Conservation (phyloP, 1,140 invertebrate genomes). For the Papilio polytes region DNA sequence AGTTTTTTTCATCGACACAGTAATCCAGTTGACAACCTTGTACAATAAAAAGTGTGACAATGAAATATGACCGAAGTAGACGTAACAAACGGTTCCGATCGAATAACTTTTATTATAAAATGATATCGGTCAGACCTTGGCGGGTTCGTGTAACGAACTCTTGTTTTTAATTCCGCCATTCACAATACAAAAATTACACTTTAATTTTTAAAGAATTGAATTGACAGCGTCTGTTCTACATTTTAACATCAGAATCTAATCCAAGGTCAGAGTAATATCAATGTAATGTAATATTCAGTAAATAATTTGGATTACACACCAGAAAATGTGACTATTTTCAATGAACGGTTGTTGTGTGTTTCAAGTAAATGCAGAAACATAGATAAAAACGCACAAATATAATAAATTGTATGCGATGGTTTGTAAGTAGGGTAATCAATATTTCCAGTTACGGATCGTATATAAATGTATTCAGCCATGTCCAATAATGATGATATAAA, state of each 20-base stretch:
- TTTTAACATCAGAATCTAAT: neutral
- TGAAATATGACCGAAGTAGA: constrained; percentile 35
- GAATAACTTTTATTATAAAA: constrained; percentile 49
- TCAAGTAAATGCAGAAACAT: neutral
- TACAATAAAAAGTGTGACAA: constrained; percentile 38
- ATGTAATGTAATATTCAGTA: neutral
- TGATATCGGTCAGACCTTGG: constrained; percentile 61
- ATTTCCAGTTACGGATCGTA: constrained; percentile 8
- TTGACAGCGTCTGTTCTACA: neutral
- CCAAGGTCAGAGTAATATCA: neutral
- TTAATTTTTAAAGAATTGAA: constrained; percentile 40
- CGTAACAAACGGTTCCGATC: constrained; percentile 40
- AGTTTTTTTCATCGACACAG: constrained; percentile 9
- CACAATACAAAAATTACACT: constrained; percentile 60
- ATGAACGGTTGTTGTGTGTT: neutral
- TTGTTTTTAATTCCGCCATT: constrained; percentile 71
- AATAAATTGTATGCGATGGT: neutral
- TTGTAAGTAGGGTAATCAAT: constrained; percentile 12
- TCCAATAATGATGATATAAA: constrained; percentile 22
- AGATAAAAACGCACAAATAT: neutral
- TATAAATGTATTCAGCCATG: constrained; percentile 13
- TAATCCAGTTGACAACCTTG: constrained; percentile 22
- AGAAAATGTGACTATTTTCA: neutral
- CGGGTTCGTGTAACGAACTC: constrained; percentile 47
- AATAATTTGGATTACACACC: neutral